These are phyloP conservation scores for Bombus ignitus DNA, from an alignment of 1,140 invertebrate genomes.

Conservation along the genomic window DNA sequence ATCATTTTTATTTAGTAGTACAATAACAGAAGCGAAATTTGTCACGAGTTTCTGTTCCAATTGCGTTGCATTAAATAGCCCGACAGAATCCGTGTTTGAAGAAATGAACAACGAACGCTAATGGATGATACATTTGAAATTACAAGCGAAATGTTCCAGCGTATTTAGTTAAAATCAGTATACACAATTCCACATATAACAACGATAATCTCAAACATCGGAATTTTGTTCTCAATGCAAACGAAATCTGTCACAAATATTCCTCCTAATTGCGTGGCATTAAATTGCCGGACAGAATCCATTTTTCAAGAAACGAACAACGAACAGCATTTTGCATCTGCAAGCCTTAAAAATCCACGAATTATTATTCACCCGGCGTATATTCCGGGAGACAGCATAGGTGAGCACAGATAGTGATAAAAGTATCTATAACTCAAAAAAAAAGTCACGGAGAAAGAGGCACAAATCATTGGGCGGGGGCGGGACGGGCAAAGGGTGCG, in stretches of 20 bases:
- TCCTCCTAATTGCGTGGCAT: neutral
- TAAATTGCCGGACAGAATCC: neutral
- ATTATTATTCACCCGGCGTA: conserved; percentile 8
- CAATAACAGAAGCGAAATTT: neutral
- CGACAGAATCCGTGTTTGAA: neutral
- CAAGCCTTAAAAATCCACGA: neutral
- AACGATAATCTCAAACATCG: neutral
- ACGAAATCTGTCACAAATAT: neutral
- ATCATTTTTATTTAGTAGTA: neutral
- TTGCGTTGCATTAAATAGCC: neutral
- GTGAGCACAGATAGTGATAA: conserved; percentile 42
- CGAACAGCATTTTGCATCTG: neutral
- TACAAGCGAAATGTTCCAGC: neutral
- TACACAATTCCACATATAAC: neutral
- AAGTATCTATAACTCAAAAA: conserved; percentile 50
- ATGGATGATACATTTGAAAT: neutral
- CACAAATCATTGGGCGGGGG: conserved; percentile 68
- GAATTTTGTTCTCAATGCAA: neutral
- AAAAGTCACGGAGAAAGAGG: conserved; percentile 42
- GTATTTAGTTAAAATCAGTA: conserved; percentile 1
- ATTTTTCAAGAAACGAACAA: neutral
- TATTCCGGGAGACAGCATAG: neutral
- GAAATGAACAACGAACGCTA: neutral
- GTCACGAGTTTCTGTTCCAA: neutral
- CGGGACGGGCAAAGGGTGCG: neutral